phyloP scores from a whole-genome alignment of 2,113 vertebrate species.

The Anhinga anhinga region DNA sequence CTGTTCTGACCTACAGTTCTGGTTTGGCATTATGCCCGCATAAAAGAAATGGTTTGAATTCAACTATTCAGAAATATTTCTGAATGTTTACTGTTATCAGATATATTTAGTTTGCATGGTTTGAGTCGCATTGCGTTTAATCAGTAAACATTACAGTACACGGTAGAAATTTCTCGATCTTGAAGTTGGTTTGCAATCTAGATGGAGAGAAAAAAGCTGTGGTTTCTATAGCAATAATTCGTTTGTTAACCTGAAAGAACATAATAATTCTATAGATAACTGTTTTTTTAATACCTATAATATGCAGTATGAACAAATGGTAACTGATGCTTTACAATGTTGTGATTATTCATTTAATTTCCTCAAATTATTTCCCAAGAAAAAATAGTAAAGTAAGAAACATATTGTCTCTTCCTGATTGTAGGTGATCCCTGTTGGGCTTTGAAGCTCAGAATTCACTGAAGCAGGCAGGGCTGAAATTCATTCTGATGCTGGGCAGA shows the following conservation, averaged over 20 bases:
- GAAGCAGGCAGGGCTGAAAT: neutral
- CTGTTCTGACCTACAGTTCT: conserved; percentile 1
- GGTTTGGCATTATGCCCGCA: neutral
- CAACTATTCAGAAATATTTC: neutral
- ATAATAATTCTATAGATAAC: neutral
- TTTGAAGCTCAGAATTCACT: neutral
- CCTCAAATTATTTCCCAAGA: neutral
- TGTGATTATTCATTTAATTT: neutral
- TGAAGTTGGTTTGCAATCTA: neutral
- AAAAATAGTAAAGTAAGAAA: neutral
- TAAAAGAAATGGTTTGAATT: neutral
- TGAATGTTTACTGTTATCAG: neutral
- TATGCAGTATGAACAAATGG: neutral
- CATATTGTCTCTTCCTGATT: neutral
- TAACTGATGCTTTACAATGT: neutral
- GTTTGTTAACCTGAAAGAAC: conserved; percentile 24
- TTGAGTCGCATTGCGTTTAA: neutral
- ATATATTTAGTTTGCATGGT: neutral
- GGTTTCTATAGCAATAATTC: conserved; percentile 61
- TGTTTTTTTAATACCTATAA: neutral
- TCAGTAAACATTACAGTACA: neutral
- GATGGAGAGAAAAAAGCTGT: neutral
- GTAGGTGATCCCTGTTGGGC: neutral
- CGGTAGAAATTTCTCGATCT: conserved; percentile 42
- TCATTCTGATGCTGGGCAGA: neutral